phyloP scores from a whole-genome alignment of 2,888 invertebrate genomes.

The Physocephala rufipes region DNA sequence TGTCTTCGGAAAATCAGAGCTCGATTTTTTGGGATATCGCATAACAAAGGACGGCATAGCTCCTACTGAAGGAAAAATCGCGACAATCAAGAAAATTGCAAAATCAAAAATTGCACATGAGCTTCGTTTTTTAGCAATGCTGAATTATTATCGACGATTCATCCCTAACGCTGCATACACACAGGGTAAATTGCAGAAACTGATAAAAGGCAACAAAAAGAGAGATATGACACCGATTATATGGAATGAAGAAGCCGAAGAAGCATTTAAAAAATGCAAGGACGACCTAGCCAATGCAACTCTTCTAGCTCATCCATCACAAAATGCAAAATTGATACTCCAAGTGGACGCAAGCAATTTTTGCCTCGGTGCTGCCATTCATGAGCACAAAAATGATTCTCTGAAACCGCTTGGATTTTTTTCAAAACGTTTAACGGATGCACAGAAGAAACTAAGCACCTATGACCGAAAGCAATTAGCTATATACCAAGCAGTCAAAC shows the following conservation, averaged over 20 bases:
- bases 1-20: conserved; percentile 35
- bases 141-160: conserved; percentile 19
- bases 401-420: conserved; percentile 17
- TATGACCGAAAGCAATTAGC: conserved; percentile 26
- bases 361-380: conserved; percentile 36
- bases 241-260: no score
- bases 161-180: conserved; percentile 38
- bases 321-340: conserved; percentile 9
- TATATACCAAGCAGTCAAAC: conserved; percentile 25
- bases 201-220: conserved; percentile 38
- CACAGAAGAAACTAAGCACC: conserved; percentile 21
- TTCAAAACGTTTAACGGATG: conserved; percentile 8
- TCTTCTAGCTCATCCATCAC: conserved; percentile 19
- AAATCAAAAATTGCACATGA: conserved; percentile 38
- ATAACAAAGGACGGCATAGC: conserved; percentile 36
- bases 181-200: conserved; percentile 38
- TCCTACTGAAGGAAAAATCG: conserved; percentile 26
- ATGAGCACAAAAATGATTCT: not conserved
- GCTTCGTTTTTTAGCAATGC: conserved; percentile 21
- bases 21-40: conserved; percentile 39
- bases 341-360: conserved; percentile 42
- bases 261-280: conserved; percentile 20
- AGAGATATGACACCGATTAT: conserved; percentile 14
- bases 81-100: conserved; percentile 34
- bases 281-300: conserved; percentile 15